Conservation (phyloP, 37 sponge, comb jelly and placozoan genomes). For the Diacarnus erythraeanus region DNA sequence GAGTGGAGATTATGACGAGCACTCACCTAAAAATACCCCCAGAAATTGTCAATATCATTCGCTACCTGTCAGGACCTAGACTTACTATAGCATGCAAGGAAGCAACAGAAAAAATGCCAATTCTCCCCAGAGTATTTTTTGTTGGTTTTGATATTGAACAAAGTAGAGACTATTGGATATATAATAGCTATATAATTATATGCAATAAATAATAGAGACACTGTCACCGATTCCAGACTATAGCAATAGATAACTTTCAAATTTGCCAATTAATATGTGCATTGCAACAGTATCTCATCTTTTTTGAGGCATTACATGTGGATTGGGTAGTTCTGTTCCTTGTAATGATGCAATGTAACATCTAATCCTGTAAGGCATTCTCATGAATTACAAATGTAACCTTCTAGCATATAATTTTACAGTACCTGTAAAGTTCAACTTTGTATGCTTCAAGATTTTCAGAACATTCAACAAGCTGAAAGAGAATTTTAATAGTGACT, state of each 20-base stretch:
- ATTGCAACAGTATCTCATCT: too few relatives aligned
- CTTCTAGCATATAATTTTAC: neutral
- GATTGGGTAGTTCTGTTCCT: constrained; percentile 57
- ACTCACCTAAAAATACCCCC: constrained; percentile 1
- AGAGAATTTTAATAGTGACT: neutral
- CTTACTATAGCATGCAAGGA: constrained; percentile 65
- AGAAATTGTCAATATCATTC: neutral
- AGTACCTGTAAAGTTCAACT: constrained; percentile 50
- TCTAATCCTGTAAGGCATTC: constrained; percentile 10
- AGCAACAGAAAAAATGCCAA: constrained; percentile 60
- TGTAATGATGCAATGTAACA: constrained; percentile 61
- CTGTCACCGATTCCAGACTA: too few relatives aligned
- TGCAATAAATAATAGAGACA: too few relatives aligned
- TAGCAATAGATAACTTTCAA: too few relatives aligned
- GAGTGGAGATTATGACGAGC: neutral
- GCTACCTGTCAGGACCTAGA: neutral
- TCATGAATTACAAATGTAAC: neutral
- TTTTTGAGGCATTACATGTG: constrained; percentile 33
- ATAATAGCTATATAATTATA: too few relatives aligned
- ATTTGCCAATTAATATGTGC: too few relatives aligned
- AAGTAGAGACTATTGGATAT: constrained; percentile 47
- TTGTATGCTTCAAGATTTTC: constrained; percentile 59
- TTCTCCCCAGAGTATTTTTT: constrained; percentile 18
- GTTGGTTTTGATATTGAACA: constrained; percentile 41
- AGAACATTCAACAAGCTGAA: constrained; percentile 37